These are phyloP conservation scores for Herminia tarsipennalis DNA, from an alignment of 2,888 invertebrate genomes.

Conservation along the genomic window DNA sequence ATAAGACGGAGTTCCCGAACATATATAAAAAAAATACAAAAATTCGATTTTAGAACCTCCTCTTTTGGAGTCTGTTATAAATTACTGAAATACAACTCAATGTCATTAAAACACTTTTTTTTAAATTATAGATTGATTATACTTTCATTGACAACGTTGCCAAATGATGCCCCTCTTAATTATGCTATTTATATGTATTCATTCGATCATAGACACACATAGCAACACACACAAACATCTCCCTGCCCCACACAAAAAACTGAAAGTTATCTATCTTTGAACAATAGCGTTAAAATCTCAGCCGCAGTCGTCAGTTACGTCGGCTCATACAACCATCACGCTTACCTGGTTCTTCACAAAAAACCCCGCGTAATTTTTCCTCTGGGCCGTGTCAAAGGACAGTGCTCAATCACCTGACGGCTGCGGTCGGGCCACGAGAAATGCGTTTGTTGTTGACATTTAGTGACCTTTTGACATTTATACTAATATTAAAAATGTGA, in stretches of 20 bases:
- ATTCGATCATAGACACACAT: background rate
- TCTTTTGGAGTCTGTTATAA: too few relatives aligned
- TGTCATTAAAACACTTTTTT: too few relatives aligned
- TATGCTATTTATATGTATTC: background rate
- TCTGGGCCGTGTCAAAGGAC: constrained; percentile 75
- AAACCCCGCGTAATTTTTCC: constrained; percentile 76
- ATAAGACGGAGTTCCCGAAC: too few relatives aligned
- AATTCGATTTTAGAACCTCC: too few relatives aligned
- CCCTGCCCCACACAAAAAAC: background rate
- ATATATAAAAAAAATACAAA: too few relatives aligned
- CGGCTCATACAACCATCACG: constrained; percentile 57
- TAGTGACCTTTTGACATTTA: background rate
- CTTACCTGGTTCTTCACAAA: constrained; percentile 68
- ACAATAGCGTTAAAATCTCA: constrained; percentile 36
- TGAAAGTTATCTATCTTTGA: constrained; percentile 6
- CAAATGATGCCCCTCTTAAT: too few relatives aligned
- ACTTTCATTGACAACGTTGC: too few relatives aligned
- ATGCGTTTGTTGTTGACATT: constrained; percentile 13
- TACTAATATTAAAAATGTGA: too few relatives aligned
- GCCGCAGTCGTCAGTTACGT: constrained; percentile 51
- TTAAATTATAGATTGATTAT: too few relatives aligned
- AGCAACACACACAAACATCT: background rate
- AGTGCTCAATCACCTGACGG: constrained; percentile 76
- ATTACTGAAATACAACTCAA: too few relatives aligned
- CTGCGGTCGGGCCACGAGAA: constrained; percentile 51